A percentile compares a stretch with the other conserved stretches of the same genome.
Conservation (phyloP, 2,888 invertebrate species). For the Drosophila parthenogenetica region DNA sequence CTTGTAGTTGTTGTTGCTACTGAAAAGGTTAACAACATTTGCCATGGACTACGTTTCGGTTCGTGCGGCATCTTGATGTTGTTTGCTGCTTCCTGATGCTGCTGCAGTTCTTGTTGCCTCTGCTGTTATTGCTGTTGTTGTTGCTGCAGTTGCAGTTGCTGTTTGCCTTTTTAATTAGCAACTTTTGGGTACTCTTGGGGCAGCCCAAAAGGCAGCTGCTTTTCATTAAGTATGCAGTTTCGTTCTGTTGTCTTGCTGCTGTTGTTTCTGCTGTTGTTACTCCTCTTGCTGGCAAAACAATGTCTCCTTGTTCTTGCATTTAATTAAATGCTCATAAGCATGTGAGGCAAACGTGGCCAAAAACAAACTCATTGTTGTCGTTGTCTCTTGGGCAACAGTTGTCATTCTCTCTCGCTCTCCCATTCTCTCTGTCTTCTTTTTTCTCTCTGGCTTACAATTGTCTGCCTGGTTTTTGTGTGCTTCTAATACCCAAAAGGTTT, state of each 20-base stretch:
- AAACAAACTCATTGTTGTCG: constrained; percentile 67
- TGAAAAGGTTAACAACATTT: constrained; percentile 79
- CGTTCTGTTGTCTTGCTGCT: constrained; percentile 34
- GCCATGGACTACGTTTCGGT: constrained; percentile 63
- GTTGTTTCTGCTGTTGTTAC: constrained; percentile 18
- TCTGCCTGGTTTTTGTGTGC: constrained; percentile 7
- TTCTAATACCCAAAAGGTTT: constrained; percentile 49
- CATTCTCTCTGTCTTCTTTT: background rate
- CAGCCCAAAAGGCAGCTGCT: constrained; percentile 74
- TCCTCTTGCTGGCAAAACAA: constrained; percentile 44
- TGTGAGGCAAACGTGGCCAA: constrained; percentile 63
- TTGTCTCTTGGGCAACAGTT: constrained; percentile 48
- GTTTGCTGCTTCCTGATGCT: constrained; percentile 71
- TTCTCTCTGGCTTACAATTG: constrained; percentile 10
- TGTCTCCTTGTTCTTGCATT: constrained; percentile 77
- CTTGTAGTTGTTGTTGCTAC: constrained; percentile 56
- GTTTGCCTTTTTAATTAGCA: constrained; percentile 81
- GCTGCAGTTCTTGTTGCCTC: constrained; percentile 29
- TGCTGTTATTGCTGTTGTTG: constrained; percentile 18
- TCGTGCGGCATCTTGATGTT: constrained; percentile 80
- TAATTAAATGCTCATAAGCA: constrained; percentile 82
- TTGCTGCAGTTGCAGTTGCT: constrained; percentile 48
- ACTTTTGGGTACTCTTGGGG: constrained; percentile 77
- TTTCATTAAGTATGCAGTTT: constrained; percentile 77
- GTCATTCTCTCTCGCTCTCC: constrained; percentile 9